Evolutionary conservation across 2,113 vertebrate species (phyloP).

Genomic region (Alces alces): DNA sequence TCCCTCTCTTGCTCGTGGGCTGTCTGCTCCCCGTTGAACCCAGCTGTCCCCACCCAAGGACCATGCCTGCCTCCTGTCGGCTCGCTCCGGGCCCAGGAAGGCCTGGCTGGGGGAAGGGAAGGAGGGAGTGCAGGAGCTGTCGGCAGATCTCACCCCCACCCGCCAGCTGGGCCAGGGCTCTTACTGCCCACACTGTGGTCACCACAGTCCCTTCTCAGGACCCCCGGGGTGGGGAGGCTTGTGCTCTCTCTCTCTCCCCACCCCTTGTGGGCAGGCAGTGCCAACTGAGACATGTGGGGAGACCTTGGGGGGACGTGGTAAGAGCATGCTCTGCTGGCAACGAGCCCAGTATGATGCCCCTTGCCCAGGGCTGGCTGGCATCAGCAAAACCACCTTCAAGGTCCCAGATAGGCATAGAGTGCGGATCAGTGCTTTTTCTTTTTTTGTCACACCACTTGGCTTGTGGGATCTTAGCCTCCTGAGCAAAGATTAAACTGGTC

Average conservation of each 20-base stretch:
- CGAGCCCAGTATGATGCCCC: neutral
- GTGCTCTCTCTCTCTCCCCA: neutral
- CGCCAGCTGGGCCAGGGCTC: neutral
- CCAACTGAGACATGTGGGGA: neutral
- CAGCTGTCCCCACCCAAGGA: neutral
- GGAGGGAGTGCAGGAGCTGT: neutral
- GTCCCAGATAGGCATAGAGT: neutral
- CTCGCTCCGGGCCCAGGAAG: accelerated
- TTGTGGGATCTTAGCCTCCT: neutral
- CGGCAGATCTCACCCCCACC: neutral
- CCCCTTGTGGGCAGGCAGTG: neutral
- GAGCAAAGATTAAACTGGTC: neutral
- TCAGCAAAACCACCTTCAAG: neutral
- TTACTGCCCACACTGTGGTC: neutral
- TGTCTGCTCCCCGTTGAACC: neutral
- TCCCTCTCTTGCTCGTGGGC: neutral
- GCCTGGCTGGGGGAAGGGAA: accelerated
- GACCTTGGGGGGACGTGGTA: neutral
- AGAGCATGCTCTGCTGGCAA: neutral
- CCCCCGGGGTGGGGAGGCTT: neutral
- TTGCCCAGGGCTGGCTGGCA: neutral
- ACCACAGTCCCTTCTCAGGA: neutral
- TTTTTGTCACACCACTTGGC: neutral
- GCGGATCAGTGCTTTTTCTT: neutral
- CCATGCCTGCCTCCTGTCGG: neutral